Base-by-base conservation (phyloP, 2,113 vertebrate genomes). In the zebrafish (Danio rerio) region DNA sequence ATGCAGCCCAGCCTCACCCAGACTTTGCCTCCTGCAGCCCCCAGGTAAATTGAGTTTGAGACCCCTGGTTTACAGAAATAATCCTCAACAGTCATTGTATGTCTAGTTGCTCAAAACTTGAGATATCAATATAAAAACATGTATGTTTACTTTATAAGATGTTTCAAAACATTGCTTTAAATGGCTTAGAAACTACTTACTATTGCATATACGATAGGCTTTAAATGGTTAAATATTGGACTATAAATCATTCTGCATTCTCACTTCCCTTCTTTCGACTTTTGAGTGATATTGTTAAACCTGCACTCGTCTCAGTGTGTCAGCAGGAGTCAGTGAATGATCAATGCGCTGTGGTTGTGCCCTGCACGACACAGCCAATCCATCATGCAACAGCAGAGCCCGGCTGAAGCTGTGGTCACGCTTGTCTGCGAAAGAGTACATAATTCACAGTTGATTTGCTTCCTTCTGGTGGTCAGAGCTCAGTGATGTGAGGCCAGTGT, bases 391-490 rank as follows among this genome's bases (percentile, higher is more conserved):
- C 49, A 65, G 40, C 31, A 68, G 77, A 79, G 20, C 77, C 58
- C 76, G 16, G 77, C 52, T 82, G 68, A 73, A 55, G 52, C 69
- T 9, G 40, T 50, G 63, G 61, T 63, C 68, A 76, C n/a, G 83
- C 71, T 82, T 78, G 76, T 76, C 42, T 84, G 61, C 50, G 18
- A 49, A 72, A 63, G 58, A 59, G 82, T 49, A 70, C 52, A 81
- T 78, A 59, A 81, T 56, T 78, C 50, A 56, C 45, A 78, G 70
- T 69, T 82, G 75, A 82, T 75, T 80, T 75, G 78, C 31, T 70
- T 80, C 71, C 86, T 74, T 82, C 69, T 12, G 50, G 81, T 55
- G 55, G 68, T 83, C 62, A 71, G 76, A 13, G 59, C 31, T 80
- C 76, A n/a, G 65, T 71, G 81, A 83, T 80, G 65, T 72, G 65